A percentile compares a stretch with the other conserved stretches of the same genome.
These are phyloP conservation scores for Ceratitis capitata DNA, from an alignment of 1,140 invertebrate species.

Conservation along the genomic window DNA sequence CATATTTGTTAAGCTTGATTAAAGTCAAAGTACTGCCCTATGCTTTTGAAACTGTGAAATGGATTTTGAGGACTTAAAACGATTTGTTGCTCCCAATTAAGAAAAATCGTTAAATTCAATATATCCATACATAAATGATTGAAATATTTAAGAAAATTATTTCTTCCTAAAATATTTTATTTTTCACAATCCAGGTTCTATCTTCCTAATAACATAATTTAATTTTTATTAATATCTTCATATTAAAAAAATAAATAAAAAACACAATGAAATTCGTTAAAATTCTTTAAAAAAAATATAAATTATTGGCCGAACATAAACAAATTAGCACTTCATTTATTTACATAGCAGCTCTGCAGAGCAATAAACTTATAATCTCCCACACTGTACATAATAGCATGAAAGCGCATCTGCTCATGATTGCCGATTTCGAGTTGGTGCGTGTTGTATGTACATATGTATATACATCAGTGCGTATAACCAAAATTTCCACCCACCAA, in stretches of 20 bases:
- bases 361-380: neutral
- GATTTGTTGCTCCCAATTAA: too few relatives aligned
- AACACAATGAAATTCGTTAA: neutral
- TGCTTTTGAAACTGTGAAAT: too few relatives aligned
- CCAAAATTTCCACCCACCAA: neutral
- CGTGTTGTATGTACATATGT: neutral
- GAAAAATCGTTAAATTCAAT: too few relatives aligned
- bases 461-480: neutral
- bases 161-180: too few relatives aligned
- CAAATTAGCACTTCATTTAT: slow-evolving; percentile 36
- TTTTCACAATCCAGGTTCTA: neutral
- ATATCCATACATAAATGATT: too few relatives aligned
- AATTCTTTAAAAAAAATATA: neutral
- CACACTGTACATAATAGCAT: neutral
- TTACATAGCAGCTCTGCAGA: neutral
- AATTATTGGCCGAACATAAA: neutral
- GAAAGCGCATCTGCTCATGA: neutral
- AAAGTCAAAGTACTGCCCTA: too few relatives aligned
- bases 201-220: neutral
- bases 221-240: neutral
- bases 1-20: too few relatives aligned
- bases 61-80: too few relatives aligned
- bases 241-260: too few relatives aligned
- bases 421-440: neutral
- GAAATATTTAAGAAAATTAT: too few relatives aligned